These are phyloP conservation scores for Myodes glareolus DNA, from an alignment of 2,113 vertebrate species.

Conservation along the genomic window DNA sequence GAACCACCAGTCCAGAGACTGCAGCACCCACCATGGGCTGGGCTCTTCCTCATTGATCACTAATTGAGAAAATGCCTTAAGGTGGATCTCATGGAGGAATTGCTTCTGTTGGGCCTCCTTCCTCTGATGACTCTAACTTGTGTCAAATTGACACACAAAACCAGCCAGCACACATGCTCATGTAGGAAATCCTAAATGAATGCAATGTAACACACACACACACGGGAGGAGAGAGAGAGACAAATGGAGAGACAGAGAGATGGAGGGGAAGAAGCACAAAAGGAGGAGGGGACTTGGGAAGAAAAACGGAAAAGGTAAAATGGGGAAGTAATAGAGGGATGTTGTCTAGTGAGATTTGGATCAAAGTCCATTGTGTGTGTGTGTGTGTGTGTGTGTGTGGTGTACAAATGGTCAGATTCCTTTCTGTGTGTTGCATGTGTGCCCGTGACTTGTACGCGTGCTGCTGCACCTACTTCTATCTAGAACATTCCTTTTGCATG, in stretches of 20 bases:
- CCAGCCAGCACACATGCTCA: neutral
- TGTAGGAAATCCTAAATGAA: neutral
- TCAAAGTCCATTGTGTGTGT: neutral
- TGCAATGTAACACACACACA: neutral
- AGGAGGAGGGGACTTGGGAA: neutral
- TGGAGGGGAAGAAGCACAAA: neutral
- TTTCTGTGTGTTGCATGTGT: neutral
- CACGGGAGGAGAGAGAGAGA: no score
- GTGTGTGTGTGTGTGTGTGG: no score
- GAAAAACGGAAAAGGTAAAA: neutral
- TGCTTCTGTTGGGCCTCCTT: no score
- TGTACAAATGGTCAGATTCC: neutral
- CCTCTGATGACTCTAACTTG: no score
- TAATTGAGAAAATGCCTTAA: no score
- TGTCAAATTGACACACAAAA: no score
- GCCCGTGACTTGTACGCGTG: no score
- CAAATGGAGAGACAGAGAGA: neutral
- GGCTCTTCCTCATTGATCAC: no score
- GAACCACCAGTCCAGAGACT: no score
- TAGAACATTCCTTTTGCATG: no score
- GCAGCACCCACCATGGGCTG: no score
- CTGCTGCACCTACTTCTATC: neutral
- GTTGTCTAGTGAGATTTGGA: neutral
- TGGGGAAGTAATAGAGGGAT: neutral
- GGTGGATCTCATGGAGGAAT: no score